Base-by-base conservation (phyloP, 2,113 vertebrate genomes). In the Aramus guarauna region DNA sequence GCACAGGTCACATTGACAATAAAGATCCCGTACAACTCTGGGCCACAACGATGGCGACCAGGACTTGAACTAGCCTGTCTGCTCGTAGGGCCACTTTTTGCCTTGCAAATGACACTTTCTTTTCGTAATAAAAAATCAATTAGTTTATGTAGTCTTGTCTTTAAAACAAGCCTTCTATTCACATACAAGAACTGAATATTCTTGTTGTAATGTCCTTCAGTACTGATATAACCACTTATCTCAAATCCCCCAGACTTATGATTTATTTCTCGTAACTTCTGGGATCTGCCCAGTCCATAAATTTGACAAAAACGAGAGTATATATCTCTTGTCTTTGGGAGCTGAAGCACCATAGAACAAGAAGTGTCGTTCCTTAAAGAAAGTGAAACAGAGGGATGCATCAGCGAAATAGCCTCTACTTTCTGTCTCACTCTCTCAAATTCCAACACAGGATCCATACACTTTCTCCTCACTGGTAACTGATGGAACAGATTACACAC, bases 271-370 rank as follows among this genome's bases (percentile, higher is more conserved):
- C 98, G 88, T 60, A 99, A 98, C 88, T 99, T 99, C 96, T 99
- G 98, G 9, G 99, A 98, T 92, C 97, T 98, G 29, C 96, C 91
- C 30, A 98, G 90, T 58, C 99, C 98, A 95, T 99, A 99, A 75
- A 99, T 99, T 95, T 99, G 99, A 89, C 98, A 98, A 95, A 99
- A 99, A n/a, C 99, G 97, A 85, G 99, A 99, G 85, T 98, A 98
- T 4, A 97, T 96, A 85, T 98, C 98, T 95, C 97, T 98, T 48
- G 99, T 98, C 98, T 99, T 99, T 8, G 99, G 95, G 27, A 99
- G 98, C 88, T 99, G 99, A 94, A 99, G 98, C 94, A 99, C 95
- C 98, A 99, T 98, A 77, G 98, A 97, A 79, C 98, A 98, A 24
- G 98, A 98, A 90, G 98, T 87, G 45, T 99, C 99, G 0, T 99